phyloP scores from a whole-genome alignment of 1,140 invertebrate species.

The Eupristina koningsbergeri region DNA sequence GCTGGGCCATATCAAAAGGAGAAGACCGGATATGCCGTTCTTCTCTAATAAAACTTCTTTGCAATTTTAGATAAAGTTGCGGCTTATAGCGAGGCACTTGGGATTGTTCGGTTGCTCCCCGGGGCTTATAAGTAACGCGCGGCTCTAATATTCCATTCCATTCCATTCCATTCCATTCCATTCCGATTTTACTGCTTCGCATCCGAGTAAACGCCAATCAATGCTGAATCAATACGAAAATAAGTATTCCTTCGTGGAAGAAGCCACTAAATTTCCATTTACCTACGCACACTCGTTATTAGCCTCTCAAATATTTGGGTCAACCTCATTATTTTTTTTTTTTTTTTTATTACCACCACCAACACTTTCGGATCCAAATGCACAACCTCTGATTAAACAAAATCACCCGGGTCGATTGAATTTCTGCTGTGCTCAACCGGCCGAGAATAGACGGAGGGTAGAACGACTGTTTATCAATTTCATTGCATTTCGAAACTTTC shows the following conservation, averaged over 20 bases:
- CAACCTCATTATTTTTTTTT: background rate
- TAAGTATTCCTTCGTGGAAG: background rate
- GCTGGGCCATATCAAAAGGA: background rate
- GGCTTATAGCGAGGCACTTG: conserved; percentile 3
- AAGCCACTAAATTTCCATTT: background rate
- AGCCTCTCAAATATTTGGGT: background rate
- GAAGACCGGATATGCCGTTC: conserved; percentile 21
- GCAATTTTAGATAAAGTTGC: conserved; percentile 24
- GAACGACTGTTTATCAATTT: too few relatives aligned
- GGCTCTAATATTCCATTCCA: background rate
- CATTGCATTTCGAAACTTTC: too few relatives aligned
- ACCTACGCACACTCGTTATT: background rate
- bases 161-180: background rate
- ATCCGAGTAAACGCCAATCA: conserved; percentile 7
- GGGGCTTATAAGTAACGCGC: background rate
- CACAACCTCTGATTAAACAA: too few relatives aligned
- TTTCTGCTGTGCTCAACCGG: too few relatives aligned
- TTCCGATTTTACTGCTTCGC: background rate
- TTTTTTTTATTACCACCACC: too few relatives aligned
- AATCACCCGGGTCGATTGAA: too few relatives aligned
- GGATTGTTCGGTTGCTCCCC: background rate
- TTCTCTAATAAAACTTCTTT: conserved; percentile 15
- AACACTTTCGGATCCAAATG: too few relatives aligned
- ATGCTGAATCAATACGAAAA: background rate
- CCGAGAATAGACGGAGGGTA: too few relatives aligned